Evolutionary conservation across 1,140 invertebrate genomes (phyloP).

Genomic region (Drosophila jambulina): DNA sequence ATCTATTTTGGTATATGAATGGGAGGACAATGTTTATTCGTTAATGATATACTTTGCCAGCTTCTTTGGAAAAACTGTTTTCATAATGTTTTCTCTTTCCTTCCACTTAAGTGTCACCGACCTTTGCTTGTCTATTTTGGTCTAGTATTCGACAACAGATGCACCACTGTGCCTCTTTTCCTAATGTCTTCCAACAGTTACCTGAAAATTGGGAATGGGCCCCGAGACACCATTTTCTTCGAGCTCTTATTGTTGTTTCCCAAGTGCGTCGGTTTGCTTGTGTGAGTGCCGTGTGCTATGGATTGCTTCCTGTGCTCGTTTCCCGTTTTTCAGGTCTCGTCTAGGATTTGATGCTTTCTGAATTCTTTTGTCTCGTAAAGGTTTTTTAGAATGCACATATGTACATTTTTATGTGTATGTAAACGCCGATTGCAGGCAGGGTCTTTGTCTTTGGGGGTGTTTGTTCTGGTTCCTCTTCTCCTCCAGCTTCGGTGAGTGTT

Average conservation of each 20-base stretch:
- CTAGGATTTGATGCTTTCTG: constrained; percentile 76
- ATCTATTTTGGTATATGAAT: not conserved
- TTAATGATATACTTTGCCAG: not conserved
- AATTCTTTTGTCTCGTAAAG: constrained; percentile 74
- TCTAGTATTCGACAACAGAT: not conserved
- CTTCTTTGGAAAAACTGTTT: not conserved
- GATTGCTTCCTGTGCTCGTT: constrained; percentile 65
- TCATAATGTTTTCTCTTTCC: not conserved
- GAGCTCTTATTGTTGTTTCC: constrained; percentile 28
- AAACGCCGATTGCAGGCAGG: constrained; percentile 16
- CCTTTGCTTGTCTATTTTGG: constrained; percentile 36
- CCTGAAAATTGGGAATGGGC: constrained; percentile 48
- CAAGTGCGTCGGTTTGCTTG: constrained; percentile 31
- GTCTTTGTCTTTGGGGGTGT: constrained; percentile 46
- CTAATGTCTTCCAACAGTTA: constrained; percentile 75
- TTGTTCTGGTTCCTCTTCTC: constrained; percentile 31
- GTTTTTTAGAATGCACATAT: constrained; percentile 58
- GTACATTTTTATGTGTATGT: constrained; percentile 5
- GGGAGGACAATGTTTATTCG: not conserved
- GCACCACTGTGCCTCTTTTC: constrained; percentile 49
- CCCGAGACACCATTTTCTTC: constrained; percentile 76
- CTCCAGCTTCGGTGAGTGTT: constrained; percentile 27
- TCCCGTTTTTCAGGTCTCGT: constrained; percentile 64
- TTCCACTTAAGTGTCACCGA: constrained; percentile 37
- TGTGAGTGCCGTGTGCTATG: constrained; percentile 48